Base-by-base conservation (phyloP, 1,140 invertebrate species). In the Dinoponera quadriceps region DNA sequence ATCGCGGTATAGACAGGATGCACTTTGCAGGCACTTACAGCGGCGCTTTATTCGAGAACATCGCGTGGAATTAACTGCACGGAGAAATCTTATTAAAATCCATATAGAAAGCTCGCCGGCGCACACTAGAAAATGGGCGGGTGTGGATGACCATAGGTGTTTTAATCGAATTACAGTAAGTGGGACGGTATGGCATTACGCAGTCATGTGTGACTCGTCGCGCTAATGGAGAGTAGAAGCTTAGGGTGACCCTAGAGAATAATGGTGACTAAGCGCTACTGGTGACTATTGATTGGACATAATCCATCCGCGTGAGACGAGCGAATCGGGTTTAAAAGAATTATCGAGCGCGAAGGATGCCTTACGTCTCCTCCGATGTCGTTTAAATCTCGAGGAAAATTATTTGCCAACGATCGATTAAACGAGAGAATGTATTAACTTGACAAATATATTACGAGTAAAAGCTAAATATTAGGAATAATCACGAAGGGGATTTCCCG, bases 41-140 rank as follows among this genome's bases (percentile, higher is more conserved):
- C 29, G 49, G n/a, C 55, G 85, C 85, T 85, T 87, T 85, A 63
- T 73, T 74, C 78, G 74, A 25, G 78, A 18, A 66, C 80, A 87
- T 83, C 81, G 63, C 25, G 66, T 55, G 59, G 75, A 85, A 90
- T 90, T 90, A 88, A 85, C 88, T 62, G 62, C 73, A 82, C 51
- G 65, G 83, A 88, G 88, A 85, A 90, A 89, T 91, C 88, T 90
- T 89, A 89, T 90, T 91, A 91, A 90, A 91, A 90, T 88, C 80
- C 62, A 85, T 77, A 66, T 44, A 33, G 82, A 48, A 65, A 78
- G 25, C 57, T 38, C 14, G 59, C 20, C 62, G 72, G 65, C 62
- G 27, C 63, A 44, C 57, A 29, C 22, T 33, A 55, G 87, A 78
- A 88, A 86, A 86, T 82, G 71, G 63, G 16, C 27, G 65, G 49